phyloP scores from a whole-genome alignment of 2,888 invertebrate species.

The Chouioia cunea region DNA sequence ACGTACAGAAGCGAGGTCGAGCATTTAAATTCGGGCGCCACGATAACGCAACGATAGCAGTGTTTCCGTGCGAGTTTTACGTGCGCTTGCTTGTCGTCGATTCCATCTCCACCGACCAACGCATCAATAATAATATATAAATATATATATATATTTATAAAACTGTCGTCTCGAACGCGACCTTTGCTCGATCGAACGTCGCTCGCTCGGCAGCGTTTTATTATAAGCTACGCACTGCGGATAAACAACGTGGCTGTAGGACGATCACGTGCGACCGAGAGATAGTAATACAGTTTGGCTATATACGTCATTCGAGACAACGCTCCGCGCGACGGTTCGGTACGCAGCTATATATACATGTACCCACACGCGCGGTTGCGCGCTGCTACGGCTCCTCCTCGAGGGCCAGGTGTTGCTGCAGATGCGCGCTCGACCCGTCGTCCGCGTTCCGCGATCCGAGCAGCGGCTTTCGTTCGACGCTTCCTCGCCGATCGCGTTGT shows the following conservation, averaged over 20 bases:
- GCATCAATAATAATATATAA: too few species aligned
- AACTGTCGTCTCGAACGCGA: too few species aligned
- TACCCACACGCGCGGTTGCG: not conserved
- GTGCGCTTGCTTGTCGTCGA: not conserved
- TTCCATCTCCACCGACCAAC: too few species aligned
- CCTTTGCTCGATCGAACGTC: too few species aligned
- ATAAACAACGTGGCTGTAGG: too few species aligned
- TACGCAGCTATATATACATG: not conserved
- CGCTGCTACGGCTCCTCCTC: not conserved
- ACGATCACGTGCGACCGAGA: not conserved
- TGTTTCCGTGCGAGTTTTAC: slow-evolving; percentile 7
- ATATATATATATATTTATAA: too few species aligned
- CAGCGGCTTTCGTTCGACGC: too few species aligned
- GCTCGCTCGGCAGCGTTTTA: too few species aligned
- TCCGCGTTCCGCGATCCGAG: too few species aligned
- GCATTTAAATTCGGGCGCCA: slow-evolving; percentile 34
- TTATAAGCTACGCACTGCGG: too few species aligned
- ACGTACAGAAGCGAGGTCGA: not conserved
- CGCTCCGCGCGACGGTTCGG: not conserved
- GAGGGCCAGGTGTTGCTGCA: slow-evolving; percentile 58
- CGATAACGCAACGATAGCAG: slow-evolving; percentile 26
- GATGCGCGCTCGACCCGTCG: slow-evolving; percentile 52
- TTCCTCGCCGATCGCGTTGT: too few species aligned
- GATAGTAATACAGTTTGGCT: not conserved
- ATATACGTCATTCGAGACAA: not conserved